Evolutionary conservation across 2,797 vertebrate species (phyloP), one percentile per base, ranked within the genome.

Genomic region (Numenius phaeopus): DNA sequence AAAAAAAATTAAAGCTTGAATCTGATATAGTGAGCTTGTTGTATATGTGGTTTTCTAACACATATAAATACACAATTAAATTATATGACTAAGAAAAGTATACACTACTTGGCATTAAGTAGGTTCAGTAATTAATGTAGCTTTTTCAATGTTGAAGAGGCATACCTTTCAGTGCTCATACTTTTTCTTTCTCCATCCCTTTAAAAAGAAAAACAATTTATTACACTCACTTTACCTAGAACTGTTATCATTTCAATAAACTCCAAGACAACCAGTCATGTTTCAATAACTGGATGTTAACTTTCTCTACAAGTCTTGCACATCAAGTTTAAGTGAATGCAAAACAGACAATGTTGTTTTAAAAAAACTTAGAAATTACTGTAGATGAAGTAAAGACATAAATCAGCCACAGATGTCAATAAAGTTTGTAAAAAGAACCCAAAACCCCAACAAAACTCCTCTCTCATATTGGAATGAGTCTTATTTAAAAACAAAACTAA

Each of bases 171-270:
- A 91, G 98, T 99, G 96, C 99, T 99, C 99, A 99, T 99, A 97
- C 99, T 99, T 98, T 99, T 99, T 96, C 99, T 99, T 97, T 99
- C 99, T 93, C 99, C 99, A 72, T 99, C 99, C 97, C 99, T 99
- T 97, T 79, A 96, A 97, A 95, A 84, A 81, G 75, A 96, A 96
- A 81, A 82, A 97, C 78, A 96, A 54, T 94, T 47, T 42, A 79
- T 75, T 71, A 40, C 14, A 90, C 9, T 82, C 72, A 89, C 21
- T 96, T 93, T 37, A 89, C 16, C 24, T n/a, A 85, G 9, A 91
- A 94, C 17, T 83, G 10, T 54, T 77, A 88, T 4, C 39, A 89
- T 96, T 85, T 39, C 22, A 73, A 39, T 65, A 65, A 87, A 85
- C 29, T 70, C 40, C n/a, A 40, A 85, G 75, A 87, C 73, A 91